A percentile compares a stretch with the other conserved stretches of the same genome.
These are phyloP conservation scores for Bedellia somnulentella DNA, from an alignment of 2,888 invertebrate species.

Conservation along the genomic window DNA sequence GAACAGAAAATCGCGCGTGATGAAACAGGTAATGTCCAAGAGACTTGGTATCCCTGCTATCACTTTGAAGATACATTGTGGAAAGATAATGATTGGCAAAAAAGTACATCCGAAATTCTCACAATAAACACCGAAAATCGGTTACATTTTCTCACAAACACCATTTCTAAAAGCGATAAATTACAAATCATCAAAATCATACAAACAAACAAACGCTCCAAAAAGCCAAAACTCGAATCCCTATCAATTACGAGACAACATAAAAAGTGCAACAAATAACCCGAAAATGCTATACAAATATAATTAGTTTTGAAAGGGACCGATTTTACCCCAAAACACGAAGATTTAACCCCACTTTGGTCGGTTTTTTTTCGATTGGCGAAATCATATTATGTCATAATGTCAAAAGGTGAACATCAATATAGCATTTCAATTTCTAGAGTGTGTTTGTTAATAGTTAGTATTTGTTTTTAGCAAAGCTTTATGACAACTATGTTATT, in stretches of 20 bases:
- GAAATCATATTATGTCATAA: slow-evolving; percentile 33
- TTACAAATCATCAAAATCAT: slow-evolving; percentile 16
- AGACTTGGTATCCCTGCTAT: no score
- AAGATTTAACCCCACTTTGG: slow-evolving; percentile 45
- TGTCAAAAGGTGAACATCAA: slow-evolving; percentile 40
- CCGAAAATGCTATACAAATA: slow-evolving; percentile 43
- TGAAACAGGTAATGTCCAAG: no score
- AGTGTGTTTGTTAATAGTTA: no score
- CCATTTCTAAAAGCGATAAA: slow-evolving; percentile 26
- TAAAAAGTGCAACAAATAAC: slow-evolving; percentile 26
- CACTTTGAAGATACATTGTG: no score
- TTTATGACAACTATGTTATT: no score
- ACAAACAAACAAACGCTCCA: slow-evolving; percentile 16
- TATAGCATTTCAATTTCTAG: no score
- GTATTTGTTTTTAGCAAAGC: no score
- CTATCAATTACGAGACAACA: slow-evolving; percentile 21
- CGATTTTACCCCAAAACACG: slow-evolving; percentile 53
- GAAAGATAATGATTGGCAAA: no score
- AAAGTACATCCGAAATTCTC: no score
- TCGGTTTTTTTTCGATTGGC: slow-evolving; percentile 37
- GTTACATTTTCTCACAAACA: slow-evolving; percentile 23
- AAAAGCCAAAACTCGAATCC: slow-evolving; percentile 26
- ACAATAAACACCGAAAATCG: no score
- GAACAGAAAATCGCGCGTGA: no score
- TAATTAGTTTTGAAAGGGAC: slow-evolving; percentile 46